Evolutionary conservation across 2,888 invertebrate species (phyloP), one percentile per base, ranked within the genome.

Genomic region (Allacma fusca): DNA sequence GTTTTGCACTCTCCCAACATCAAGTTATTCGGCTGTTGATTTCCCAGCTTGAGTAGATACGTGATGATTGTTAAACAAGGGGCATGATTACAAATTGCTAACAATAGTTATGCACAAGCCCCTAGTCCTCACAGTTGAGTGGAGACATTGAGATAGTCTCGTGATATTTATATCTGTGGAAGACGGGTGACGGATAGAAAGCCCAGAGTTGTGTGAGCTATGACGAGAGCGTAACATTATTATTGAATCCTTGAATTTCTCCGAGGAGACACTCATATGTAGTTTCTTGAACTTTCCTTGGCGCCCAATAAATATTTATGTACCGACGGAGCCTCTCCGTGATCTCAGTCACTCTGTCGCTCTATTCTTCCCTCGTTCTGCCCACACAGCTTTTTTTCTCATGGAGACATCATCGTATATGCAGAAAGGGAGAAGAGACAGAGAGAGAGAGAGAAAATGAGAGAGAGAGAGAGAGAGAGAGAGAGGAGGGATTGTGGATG

Each of bases 301-400:
- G 29, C 65, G 65, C 40, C 28, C 50, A 69, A 70, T 70, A 70
- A 70, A 70, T 70, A 70, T 70, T 70, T 70, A 70, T 70, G 23
- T 70, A 50, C 24, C 50, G 50, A 43, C 70, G 23, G 28, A 50
- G 24, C 23, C 29, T 28, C 29, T 65, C 19, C 13, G 24, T 5
- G 1, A 65, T 28, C n/a, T 19, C 4, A 28, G 28, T 26, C 26
- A 28, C 23, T 26, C 23, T 65, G 28, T 65, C 65, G 62, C n/a
- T 62, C 62, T 23, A 26, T 62, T 50, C 50, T 26, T 62, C 62
- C 62, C 62, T 62, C 62, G 2, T 12, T 4, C 62, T 19, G 62
- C 62, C 62, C 23, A 62, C 62, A 23, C 62, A 62, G 13, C 9
- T 50, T 50, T 50, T 50, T 19, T 50, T 50, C 7, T n/a, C 34